Percentiles rank a stretch among this genome's conserved stretches.
These are phyloP conservation scores for Pseudoips prasinana DNA, from an alignment of 2,888 invertebrate species.

Conservation along the genomic window DNA sequence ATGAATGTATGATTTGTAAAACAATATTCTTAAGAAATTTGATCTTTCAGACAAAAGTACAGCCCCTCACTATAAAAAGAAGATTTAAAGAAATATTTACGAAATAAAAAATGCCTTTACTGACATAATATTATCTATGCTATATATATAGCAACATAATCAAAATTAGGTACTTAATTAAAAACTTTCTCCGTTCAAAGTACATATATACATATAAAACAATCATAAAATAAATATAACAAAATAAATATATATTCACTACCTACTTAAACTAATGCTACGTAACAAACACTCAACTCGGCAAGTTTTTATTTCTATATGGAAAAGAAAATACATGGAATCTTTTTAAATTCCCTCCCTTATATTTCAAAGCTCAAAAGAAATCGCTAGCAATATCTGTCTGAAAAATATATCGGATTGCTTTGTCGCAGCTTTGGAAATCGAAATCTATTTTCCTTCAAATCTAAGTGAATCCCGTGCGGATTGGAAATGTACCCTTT, in stretches of 20 bases:
- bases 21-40: too few species aligned
- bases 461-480: constrained; percentile 83
- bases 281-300: constrained; percentile 19
- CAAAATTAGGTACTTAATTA: too few species aligned
- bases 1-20: too few species aligned
- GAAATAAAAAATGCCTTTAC: too few species aligned
- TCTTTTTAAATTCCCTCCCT: constrained; percentile 73
- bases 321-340: constrained; percentile 62
- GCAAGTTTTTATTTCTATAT: constrained; percentile 38
- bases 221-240: constrained; percentile 30
- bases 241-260: constrained; percentile 27
- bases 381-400: constrained; percentile 82
- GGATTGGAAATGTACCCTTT: constrained; percentile 82
- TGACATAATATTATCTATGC: too few species aligned
- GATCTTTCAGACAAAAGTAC: too few species aligned
- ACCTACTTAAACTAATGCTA: too few species aligned
- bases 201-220: too few species aligned
- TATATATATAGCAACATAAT: too few species aligned
- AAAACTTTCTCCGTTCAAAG: too few species aligned
- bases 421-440: constrained; percentile 82
- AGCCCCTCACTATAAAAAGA: too few species aligned
- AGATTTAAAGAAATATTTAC: too few species aligned
- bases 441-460: constrained; percentile 83
- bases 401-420: constrained; percentile 83
- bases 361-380: constrained; percentile 82